These are phyloP conservation scores for Gymnoscopelus microlampas DNA, from an alignment of 2,797 vertebrate species.

Conservation along the genomic window DNA sequence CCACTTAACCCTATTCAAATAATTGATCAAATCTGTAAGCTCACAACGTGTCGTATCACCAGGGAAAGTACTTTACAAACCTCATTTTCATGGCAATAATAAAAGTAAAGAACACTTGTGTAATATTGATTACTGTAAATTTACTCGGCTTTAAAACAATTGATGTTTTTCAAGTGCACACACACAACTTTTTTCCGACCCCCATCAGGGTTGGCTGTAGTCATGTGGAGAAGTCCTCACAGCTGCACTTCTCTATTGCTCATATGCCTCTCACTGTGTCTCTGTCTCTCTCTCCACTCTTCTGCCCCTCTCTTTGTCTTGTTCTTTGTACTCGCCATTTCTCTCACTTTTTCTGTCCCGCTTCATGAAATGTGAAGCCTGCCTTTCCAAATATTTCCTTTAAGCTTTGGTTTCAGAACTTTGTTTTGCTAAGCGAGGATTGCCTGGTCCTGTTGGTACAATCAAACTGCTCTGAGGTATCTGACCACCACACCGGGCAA, in stretches of 20 bases:
- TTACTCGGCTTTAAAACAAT: too few species aligned
- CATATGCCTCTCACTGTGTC: slow-evolving; percentile 69
- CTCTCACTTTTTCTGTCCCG: slow-evolving; percentile 58
- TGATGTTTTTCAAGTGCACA: neutral
- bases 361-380: slow-evolving; percentile 77
- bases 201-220: slow-evolving; percentile 61
- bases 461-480: slow-evolving; percentile 74
- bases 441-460: slow-evolving; percentile 75
- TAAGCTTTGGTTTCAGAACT: slow-evolving; percentile 83
- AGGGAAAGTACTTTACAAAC: neutral
- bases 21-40: neutral
- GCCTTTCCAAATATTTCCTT: slow-evolving; percentile 85
- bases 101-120: too few species aligned
- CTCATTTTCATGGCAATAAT: neutral
- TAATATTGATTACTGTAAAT: too few species aligned
- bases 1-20: neutral
- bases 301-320: slow-evolving; percentile 17
- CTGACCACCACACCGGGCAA: slow-evolving; percentile 61
- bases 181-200: slow-evolving; percentile 67
- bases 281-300: slow-evolving; percentile 15
- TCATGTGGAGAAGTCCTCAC: slow-evolving; percentile 66
- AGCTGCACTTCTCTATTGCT: slow-evolving; percentile 77
- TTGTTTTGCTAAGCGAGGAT: slow-evolving; percentile 81
- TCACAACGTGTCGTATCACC: too few species aligned
- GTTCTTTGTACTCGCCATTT: slow-evolving; percentile 46